Conservation (phyloP, 35 echinoderm and acorn worm genomes). For the Ptychodera flava region DNA sequence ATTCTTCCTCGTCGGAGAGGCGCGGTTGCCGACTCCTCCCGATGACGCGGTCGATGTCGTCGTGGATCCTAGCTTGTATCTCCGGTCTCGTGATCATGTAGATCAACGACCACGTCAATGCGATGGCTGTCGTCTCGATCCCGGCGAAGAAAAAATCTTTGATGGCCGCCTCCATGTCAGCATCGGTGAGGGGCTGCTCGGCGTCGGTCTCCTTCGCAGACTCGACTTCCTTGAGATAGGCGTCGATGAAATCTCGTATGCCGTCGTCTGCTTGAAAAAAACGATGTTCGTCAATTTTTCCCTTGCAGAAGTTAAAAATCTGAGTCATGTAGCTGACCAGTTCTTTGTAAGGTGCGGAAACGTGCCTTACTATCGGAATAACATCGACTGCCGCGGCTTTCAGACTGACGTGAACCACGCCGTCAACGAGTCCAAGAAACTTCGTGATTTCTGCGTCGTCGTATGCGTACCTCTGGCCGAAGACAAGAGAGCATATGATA, state of each 20-base stretch:
- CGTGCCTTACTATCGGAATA: not conserved
- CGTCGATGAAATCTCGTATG: conserved; percentile 69
- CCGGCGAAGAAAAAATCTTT: conserved; percentile 80
- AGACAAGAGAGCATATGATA: not conserved
- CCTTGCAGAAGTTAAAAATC: conserved; percentile 1
- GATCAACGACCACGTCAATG: conserved; percentile 62
- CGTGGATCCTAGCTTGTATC: conserved; percentile 53
- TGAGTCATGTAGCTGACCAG: not conserved
- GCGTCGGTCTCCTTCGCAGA: not conserved
- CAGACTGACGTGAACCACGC: not conserved
- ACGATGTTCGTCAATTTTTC: conserved; percentile 47
- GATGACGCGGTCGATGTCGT: conserved; percentile 47
- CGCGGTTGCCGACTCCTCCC: conserved; percentile 14
- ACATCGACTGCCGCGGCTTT: not conserved
- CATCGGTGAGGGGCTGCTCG: not conserved
- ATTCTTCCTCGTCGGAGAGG: conserved; percentile 28
- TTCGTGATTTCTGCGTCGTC: conserved; percentile 33
- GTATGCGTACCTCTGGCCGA: conserved; percentile 1
- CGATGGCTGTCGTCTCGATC: conserved; percentile 64
- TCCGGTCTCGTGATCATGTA: conserved; percentile 71
- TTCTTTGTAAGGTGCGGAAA: not conserved
- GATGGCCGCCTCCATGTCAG: not conserved
- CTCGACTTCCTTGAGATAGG: conserved; percentile 14
- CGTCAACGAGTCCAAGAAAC: conserved; percentile 4
- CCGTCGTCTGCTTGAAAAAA: conserved; percentile 26